phyloP scores from a whole-genome alignment of 2,888 invertebrate species.

The Chamaedrilus cognettii region DNA sequence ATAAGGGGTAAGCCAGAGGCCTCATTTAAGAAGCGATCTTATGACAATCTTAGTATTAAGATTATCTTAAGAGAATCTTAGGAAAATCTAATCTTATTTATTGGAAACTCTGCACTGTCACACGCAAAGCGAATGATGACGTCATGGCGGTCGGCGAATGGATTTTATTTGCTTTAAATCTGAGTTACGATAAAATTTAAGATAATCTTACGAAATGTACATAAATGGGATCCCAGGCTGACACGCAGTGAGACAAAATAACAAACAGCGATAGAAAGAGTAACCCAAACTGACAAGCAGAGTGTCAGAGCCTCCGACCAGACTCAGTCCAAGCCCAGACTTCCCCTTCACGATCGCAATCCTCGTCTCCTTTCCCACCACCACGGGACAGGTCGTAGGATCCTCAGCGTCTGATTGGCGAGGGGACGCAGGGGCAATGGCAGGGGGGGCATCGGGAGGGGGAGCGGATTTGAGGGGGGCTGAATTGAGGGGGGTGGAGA shows the following conservation, averaged over 20 bases:
- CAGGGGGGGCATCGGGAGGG: neutral
- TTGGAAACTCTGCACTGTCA: too few species aligned
- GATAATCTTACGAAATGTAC: too few species aligned
- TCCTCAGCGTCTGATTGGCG: constrained; percentile 61
- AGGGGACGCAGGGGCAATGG: neutral
- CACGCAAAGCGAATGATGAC: too few species aligned
- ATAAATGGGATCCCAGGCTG: too few species aligned
- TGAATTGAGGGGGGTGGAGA: neutral
- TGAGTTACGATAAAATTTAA: too few species aligned
- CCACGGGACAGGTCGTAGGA: constrained; percentile 75
- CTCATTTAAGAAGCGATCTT: too few species aligned
- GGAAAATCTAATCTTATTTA: too few species aligned
- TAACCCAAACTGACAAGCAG: constrained; percentile 61
- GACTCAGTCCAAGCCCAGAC: constrained; percentile 82
- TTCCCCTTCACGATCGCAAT: constrained; percentile 89
- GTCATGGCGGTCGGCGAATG: too few species aligned
- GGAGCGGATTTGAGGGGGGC: neutral
- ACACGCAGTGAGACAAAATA: neutral
- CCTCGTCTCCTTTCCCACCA: constrained; percentile 78
- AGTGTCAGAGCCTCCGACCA: constrained; percentile 93
- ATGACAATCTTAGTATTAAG: too few species aligned
- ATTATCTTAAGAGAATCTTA: too few species aligned
- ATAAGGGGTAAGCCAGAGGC: too few species aligned
- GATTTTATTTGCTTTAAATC: too few species aligned
- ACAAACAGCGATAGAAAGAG: neutral